Evolutionary conservation across 1,140 invertebrate genomes (phyloP).

Genomic region (Lucilia cuprina): DNA sequence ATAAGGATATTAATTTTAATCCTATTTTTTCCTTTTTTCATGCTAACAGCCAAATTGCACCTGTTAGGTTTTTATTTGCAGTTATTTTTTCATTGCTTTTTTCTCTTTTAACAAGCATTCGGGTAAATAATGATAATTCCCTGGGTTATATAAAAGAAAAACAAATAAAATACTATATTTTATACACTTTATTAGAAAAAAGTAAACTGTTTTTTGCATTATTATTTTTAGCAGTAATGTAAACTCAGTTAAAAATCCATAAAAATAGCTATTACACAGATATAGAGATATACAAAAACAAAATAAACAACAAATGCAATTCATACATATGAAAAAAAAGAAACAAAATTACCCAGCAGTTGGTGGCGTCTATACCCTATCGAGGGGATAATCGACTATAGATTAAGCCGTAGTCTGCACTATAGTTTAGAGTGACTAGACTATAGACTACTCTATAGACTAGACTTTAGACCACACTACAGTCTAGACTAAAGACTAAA

Average conservation of each 20-base stretch:
- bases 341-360: no score
- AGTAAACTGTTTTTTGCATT: not conserved
- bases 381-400: no score
- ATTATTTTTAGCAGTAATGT: no score
- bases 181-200: not conserved
- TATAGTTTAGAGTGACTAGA: no score
- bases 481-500: no score
- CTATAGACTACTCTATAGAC: no score
- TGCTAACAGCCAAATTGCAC: not conserved
- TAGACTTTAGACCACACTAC: no score
- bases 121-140: not conserved
- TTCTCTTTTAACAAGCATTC: not conserved
- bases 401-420: no score
- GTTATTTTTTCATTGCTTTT: not conserved
- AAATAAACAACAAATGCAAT: not conserved
- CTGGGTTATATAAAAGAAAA: not conserved
- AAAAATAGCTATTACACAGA: not conserved
- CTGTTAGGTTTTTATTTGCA: not conserved
- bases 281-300: not conserved
- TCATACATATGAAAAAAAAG: no score
- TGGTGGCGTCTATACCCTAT: no score
- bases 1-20: not conserved
- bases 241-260: constrained; percentile 15
- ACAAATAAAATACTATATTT: not conserved
- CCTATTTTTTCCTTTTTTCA: not conserved